Conservation (phyloP, 2,888 invertebrate genomes). For the Sisyra nigra region DNA sequence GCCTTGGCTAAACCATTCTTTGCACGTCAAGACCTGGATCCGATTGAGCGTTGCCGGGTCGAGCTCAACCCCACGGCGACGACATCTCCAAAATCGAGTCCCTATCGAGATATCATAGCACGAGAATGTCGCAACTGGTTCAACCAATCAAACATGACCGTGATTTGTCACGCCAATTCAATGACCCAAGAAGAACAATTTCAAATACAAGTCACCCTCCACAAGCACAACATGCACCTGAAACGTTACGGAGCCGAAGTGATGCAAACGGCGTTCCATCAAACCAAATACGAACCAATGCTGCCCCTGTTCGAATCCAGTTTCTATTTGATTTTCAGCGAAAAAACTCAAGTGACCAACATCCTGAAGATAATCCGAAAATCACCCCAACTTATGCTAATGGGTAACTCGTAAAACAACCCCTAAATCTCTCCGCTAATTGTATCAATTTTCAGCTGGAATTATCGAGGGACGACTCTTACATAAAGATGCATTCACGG, state of each 20-base stretch:
- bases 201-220: slow-evolving; percentile 41
- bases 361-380: slow-evolving; percentile 51
- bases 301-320: slow-evolving; percentile 45
- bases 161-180: slow-evolving; percentile 55
- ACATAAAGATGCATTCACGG: slow-evolving; percentile 48
- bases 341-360: slow-evolving; percentile 40
- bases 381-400: slow-evolving; percentile 49
- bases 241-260: slow-evolving; percentile 49
- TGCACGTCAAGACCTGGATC: slow-evolving; percentile 31
- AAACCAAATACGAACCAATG: slow-evolving; percentile 50
- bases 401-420: slow-evolving; percentile 35
- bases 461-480: slow-evolving; percentile 52
- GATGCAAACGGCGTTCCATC: slow-evolving; percentile 44
- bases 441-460: slow-evolving; percentile 38
- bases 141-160: slow-evolving; percentile 51
- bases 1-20: slow-evolving; percentile 49
- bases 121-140: slow-evolving; percentile 55
- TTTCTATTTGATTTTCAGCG: slow-evolving; percentile 52
- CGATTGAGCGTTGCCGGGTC: slow-evolving; percentile 35
- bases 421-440: slow-evolving; percentile 2
- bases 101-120: slow-evolving; percentile 55
- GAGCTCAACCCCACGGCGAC: slow-evolving; percentile 13
- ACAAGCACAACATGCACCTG: slow-evolving; percentile 50
- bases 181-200: slow-evolving; percentile 47
- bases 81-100: no score